These are phyloP conservation scores for Oxystoma pomonae DNA, from an alignment of 2,888 invertebrate species.

Conservation along the genomic window DNA sequence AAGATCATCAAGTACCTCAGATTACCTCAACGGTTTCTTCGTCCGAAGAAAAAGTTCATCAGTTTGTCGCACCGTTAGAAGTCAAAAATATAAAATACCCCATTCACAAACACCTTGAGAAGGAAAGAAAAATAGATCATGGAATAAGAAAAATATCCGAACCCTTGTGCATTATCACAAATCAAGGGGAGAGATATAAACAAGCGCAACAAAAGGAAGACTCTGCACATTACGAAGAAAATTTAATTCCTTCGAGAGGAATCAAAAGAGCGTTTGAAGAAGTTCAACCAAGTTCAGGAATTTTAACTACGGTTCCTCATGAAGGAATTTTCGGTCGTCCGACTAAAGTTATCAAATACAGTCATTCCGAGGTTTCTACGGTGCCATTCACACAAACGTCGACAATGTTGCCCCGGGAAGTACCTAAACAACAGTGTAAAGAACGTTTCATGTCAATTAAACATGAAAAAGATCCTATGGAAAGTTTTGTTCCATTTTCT, in stretches of 20 bases:
- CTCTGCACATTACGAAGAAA: constrained; percentile 41
- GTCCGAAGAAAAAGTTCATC: constrained; percentile 16
- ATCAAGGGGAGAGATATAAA: constrained; percentile 42
- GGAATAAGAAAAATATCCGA: constrained; percentile 37
- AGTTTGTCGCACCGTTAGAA: constrained; percentile 30
- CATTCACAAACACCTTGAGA: constrained; percentile 33
- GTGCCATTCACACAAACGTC: constrained; percentile 4
- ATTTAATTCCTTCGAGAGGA: constrained; percentile 33
- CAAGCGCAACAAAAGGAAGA: constrained; percentile 43
- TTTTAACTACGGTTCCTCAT: constrained; percentile 30
- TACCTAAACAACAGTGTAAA: no score
- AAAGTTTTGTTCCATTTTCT: background rate
- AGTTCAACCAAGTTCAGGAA: constrained; percentile 28
- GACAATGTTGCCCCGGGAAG: background rate
- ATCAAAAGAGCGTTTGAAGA: constrained; percentile 37
- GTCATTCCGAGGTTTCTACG: constrained; percentile 18
- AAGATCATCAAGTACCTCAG: constrained; percentile 38
- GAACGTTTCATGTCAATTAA: no score
- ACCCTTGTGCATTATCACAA: constrained; percentile 44
- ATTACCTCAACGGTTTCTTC: constrained; percentile 33
- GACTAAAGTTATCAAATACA: constrained; percentile 30
- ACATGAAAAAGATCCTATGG: no score
- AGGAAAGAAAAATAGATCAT: constrained; percentile 23
- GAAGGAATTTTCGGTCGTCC: constrained; percentile 25
- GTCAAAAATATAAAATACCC: constrained; percentile 42